These are phyloP conservation scores for Scolanthus callimorphus DNA, from an alignment of 92 coral and sea anemone genomes.

Conservation along the genomic window DNA sequence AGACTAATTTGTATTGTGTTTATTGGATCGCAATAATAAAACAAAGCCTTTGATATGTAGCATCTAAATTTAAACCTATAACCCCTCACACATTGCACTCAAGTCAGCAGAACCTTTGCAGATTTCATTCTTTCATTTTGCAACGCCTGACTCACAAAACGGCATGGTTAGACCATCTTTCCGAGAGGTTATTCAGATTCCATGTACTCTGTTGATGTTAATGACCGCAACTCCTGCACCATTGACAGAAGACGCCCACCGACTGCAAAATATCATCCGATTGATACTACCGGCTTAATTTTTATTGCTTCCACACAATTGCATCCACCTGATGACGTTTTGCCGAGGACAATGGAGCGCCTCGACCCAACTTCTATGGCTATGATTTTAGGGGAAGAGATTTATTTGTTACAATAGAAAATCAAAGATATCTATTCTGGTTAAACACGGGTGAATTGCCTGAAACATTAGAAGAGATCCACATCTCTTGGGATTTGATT, in stretches of 20 bases:
- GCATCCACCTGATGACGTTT: slow-evolving; percentile 22
- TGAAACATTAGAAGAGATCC: slow-evolving; percentile 20
- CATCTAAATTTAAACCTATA: too few species aligned
- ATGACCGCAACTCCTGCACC: slow-evolving; percentile 20
- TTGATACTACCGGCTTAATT: slow-evolving; percentile 10
- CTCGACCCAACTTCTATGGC: slow-evolving; percentile 31
- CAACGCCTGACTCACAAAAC: too few species aligned
- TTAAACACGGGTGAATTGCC: slow-evolving; percentile 41
- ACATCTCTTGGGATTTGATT: slow-evolving; percentile 1
- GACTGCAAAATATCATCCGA: neutral
- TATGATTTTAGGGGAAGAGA: slow-evolving; percentile 44
- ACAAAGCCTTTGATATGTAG: too few species aligned
- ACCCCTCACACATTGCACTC: too few species aligned
- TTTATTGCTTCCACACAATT: slow-evolving; percentile 13
- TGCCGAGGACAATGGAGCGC: slow-evolving; percentile 21
- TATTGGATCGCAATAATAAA: too few species aligned
- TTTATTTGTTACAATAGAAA: slow-evolving; percentile 26
- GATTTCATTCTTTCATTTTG: too few species aligned
- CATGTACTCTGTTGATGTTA: neutral
- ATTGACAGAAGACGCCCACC: slow-evolving; percentile 5
- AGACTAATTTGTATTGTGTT: too few species aligned
- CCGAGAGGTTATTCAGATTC: neutral
- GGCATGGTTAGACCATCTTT: slow-evolving; percentile 5
- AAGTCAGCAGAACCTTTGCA: too few species aligned
- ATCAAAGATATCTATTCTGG: slow-evolving; percentile 40